These are phyloP conservation scores for Resseliella maxima DNA, from an alignment of 2,888 invertebrate genomes.

Conservation along the genomic window DNA sequence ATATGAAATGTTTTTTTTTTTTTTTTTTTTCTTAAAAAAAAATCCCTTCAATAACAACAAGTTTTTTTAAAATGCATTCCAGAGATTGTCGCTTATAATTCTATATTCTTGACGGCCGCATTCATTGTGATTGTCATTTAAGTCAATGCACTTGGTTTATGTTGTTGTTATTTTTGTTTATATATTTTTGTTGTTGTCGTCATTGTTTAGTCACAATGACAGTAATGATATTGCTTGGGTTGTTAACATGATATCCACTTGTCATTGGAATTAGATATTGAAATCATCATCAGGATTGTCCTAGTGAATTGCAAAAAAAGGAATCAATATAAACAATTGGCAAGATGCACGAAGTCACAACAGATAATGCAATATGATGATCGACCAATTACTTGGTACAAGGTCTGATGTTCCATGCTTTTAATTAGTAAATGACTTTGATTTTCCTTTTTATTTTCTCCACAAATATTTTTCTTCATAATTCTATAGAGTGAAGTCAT, in stretches of 20 bases:
- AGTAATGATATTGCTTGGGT: background rate
- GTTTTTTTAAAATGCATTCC: background rate
- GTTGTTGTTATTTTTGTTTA: background rate
- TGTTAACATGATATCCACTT: slow-evolving; percentile 14
- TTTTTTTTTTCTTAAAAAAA: background rate
- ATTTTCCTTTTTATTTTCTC: background rate
- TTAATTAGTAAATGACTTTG: slow-evolving; percentile 40
- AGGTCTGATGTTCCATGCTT: slow-evolving; percentile 46
- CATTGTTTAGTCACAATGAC: background rate
- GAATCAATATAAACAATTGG: background rate
- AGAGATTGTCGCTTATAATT: background rate
- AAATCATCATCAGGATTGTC: background rate
- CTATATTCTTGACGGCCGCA: background rate
- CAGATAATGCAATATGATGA: background rate
- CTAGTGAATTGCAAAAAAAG: background rate
- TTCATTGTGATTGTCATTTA: background rate
- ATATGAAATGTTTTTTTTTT: too few species aligned
- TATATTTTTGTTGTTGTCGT: background rate
- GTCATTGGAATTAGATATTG: slow-evolving; percentile 24
- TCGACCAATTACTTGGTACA: slow-evolving; percentile 10
- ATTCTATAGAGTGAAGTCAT: background rate
- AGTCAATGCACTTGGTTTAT: background rate
- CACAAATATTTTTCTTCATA: background rate
- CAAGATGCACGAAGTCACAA: background rate
- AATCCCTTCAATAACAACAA: background rate